Conservation (phyloP, 30 jellyfish, hydroid and myxozoan genomes). For the Catostylus mosaicus region DNA sequence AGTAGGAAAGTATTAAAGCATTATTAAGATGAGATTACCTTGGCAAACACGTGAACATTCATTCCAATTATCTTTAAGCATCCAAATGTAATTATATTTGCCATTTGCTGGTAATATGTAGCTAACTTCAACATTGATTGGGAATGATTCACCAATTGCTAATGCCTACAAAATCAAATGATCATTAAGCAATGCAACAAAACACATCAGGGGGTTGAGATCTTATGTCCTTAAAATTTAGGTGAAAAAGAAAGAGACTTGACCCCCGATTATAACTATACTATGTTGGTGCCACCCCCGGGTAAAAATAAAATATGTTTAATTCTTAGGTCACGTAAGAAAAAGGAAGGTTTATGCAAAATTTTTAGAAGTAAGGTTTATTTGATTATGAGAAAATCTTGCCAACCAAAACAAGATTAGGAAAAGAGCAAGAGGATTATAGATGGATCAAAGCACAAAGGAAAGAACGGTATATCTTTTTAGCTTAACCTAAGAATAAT, state of each 20-base stretch:
- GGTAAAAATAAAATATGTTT: not conserved
- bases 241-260: no score
- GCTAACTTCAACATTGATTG: slow-evolving; percentile 68
- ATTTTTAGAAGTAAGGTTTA: not conserved
- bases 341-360: not conserved
- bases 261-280: no score
- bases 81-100: slow-evolving; percentile 83
- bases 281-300: not conserved
- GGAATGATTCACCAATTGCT: slow-evolving; percentile 68
- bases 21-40: no score
- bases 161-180: slow-evolving; percentile 58
- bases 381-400: not conserved
- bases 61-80: slow-evolving; percentile 73
- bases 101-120: slow-evolving; percentile 79
- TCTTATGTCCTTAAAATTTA: no score
- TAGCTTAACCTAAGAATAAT: slow-evolving; percentile 4
- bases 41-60: slow-evolving; percentile 83
- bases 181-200: no score
- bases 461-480: not conserved
- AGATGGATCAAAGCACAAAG: not conserved
- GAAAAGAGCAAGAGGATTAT: slow-evolving; percentile 9
- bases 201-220: no score
- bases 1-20: not conserved
- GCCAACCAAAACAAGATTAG: slow-evolving; percentile 19
- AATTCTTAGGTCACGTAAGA: not conserved